Conservation (phyloP, 2,888 invertebrate genomes). For the Caenorhabditis imperialis region DNA sequence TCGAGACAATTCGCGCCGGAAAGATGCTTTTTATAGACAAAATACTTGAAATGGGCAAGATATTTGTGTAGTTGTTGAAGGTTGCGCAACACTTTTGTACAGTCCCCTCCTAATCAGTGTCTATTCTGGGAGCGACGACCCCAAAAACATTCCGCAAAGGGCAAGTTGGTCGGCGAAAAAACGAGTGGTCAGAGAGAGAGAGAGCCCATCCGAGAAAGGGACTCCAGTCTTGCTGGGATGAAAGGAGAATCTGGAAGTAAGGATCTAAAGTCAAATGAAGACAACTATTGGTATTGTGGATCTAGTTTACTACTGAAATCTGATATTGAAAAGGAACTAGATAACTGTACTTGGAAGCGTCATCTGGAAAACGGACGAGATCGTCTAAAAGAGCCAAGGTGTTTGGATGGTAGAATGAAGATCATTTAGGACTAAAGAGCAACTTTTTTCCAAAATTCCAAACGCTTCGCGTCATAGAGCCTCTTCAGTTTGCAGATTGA, state of each 20-base stretch:
- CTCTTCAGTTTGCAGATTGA: neutral
- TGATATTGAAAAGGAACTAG: too few species aligned
- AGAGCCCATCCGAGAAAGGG: neutral
- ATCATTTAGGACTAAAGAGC: neutral
- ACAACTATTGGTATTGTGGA: too few species aligned
- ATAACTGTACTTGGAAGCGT: too few species aligned
- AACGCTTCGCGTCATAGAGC: neutral
- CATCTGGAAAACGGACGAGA: too few species aligned
- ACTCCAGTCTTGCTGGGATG: too few species aligned
- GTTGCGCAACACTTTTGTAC: slow-evolving; percentile 16
- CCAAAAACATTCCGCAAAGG: slow-evolving; percentile 22
- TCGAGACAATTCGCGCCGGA: slow-evolving; percentile 3
- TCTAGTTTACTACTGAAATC: too few species aligned
- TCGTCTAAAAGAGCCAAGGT: too few species aligned
- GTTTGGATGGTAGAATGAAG: too few species aligned
- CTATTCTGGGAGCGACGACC: slow-evolving; percentile 11
- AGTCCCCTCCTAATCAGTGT: slow-evolving; percentile 12
- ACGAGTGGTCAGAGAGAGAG: neutral
- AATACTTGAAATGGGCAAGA: slow-evolving; percentile 15
- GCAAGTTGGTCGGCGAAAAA: slow-evolving; percentile 13
- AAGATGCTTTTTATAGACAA: slow-evolving; percentile 7
- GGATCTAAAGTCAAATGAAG: too few species aligned
- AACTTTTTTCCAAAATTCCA: neutral
- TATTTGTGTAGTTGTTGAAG: slow-evolving; percentile 21
- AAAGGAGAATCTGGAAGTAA: too few species aligned